Evolutionary conservation across 2,888 invertebrate species (phyloP), one percentile per base, ranked within the genome.

Genomic region (Cryptocephalus moraei): DNA sequence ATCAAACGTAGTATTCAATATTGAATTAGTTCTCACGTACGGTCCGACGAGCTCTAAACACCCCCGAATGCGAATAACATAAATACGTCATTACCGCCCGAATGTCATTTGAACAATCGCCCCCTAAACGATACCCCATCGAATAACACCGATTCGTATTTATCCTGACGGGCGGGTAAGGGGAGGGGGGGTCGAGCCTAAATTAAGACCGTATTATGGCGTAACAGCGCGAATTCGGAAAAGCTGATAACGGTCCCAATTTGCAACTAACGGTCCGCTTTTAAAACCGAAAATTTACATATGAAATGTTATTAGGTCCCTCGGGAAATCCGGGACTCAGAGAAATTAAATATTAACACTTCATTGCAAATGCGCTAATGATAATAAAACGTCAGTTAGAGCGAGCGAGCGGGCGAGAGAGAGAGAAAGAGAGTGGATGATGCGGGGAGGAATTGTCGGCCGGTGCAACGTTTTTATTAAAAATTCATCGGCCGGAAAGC

Each of bases 301-400:
- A 55, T 55, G 59, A 56, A 61, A 60, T 59, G 56, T 53, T 50
- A 55, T 58, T 57, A 53, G 40, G 48, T 51, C 56, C 56, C 58
- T 34, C 41, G 63, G 62, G 61, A 22, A 61, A 63, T 61, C 61
- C 55, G 56, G 53, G 22, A 55, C 49, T 51, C 52, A 43, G 45
- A 49, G 52, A 56, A 60, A 62, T 64, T 66, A 63, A 64, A 65
- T 62, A 63, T 63, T 66, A 65, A 63, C 60, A 55, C 58, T 50
- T 58, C 60, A 64, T 65, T 62, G 63, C 59, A 56, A 61, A 61
- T 60, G 61, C 56, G 54, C 62, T 56, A 54, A 49, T 54, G 50
- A 54, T 52, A 58, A 54, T 54, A 54, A 54, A 52, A 48, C 22
- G 22, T 22, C 22, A 22, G 22, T 22, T 22, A 47, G 47, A 34